Conservation (phyloP, 1,140 invertebrate genomes). For the Paramacrobiotus metropolitanus region DNA sequence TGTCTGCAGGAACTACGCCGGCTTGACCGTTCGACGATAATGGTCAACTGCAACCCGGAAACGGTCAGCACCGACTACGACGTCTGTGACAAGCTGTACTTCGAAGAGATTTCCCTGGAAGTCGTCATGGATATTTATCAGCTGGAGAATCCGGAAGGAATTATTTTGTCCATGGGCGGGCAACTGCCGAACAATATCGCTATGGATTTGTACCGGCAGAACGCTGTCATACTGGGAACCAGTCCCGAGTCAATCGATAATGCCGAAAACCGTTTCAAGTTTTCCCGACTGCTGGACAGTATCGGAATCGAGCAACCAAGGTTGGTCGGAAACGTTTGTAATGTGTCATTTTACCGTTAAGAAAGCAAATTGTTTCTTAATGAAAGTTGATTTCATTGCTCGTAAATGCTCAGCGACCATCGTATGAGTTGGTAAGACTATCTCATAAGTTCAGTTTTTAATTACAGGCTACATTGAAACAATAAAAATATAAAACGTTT, state of each 20-base stretch:
- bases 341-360: too few relatives aligned
- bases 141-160: constrained; percentile 14
- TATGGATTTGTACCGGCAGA: constrained; percentile 14
- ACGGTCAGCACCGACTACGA: constrained; percentile 20
- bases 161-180: constrained; percentile 17
- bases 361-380: too few relatives aligned
- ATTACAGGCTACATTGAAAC: too few relatives aligned
- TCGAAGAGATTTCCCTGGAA: constrained; percentile 17
- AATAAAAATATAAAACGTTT: too few relatives aligned
- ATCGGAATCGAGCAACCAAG: constrained; percentile 14
- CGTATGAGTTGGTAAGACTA: too few relatives aligned
- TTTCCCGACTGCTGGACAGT: constrained; percentile 18
- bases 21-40: constrained; percentile 9
- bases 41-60: constrained; percentile 18
- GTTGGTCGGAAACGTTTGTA: too few relatives aligned
- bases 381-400: too few relatives aligned
- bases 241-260: constrained; percentile 15
- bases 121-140: constrained; percentile 17
- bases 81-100: constrained; percentile 17
- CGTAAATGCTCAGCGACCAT: too few relatives aligned
- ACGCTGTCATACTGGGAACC: constrained; percentile 15
- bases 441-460: too few relatives aligned
- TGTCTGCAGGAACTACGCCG: constrained; percentile 13
- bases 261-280: constrained; percentile 16
- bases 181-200: constrained; percentile 19